Evolutionary conservation across 2,113 vertebrate genomes (phyloP).

Genomic region (Amphiprion percula): DNA sequence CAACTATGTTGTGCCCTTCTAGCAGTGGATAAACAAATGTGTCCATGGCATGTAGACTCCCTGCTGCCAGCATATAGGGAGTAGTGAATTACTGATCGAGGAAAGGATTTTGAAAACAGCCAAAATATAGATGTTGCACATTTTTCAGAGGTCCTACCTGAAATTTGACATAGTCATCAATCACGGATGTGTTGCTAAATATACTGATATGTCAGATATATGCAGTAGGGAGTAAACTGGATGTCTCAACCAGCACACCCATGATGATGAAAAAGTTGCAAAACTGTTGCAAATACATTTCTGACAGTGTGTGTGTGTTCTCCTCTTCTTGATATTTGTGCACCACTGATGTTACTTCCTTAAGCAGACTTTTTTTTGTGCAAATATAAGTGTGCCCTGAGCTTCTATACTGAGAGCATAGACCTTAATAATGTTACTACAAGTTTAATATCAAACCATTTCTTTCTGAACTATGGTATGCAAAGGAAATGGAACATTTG

Average conservation of each 20-base stretch:
- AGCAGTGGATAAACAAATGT: no score
- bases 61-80: no score
- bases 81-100: no score
- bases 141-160: background rate
- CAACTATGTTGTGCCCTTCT: background rate
- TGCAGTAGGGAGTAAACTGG: background rate
- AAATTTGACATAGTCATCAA: background rate
- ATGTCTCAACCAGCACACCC: background rate
- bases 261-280: conserved; percentile 23
- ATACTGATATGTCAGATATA: background rate
- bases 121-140: no score
- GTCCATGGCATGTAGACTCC: no score
- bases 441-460: conserved; percentile 31
- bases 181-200: background rate
- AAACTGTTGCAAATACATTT: conserved; percentile 13
- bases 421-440: conserved; percentile 22
- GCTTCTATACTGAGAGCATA: conserved; percentile 4
- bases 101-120: no score
- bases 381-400: conserved; percentile 18
- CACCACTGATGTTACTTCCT: conserved; percentile 7
- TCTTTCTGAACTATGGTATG: conserved; percentile 24
- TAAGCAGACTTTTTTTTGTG: conserved; percentile 1
- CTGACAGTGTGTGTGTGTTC: conserved; percentile 1
- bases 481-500: conserved; percentile 29
- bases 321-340: background rate